Conservation (phyloP, 2,797 vertebrate species). For the Enoplosus armatus region DNA sequence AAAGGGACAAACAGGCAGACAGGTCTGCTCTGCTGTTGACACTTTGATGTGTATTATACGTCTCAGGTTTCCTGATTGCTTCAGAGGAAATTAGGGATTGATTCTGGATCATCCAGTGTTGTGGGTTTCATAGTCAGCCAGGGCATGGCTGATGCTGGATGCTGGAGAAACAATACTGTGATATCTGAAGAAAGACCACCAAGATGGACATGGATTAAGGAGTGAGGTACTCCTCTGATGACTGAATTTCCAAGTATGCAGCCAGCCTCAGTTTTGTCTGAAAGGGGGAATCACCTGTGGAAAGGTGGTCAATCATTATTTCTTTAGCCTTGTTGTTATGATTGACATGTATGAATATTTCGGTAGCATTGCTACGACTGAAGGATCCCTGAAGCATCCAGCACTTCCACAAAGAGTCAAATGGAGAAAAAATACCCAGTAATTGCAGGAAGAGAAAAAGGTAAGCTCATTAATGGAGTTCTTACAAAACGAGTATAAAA, state of each 20-base stretch:
- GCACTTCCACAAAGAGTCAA: conserved; percentile 57
- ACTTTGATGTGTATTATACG: conserved; percentile 43
- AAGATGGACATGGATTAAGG: conserved; percentile 12
- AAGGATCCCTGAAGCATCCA: conserved; percentile 20
- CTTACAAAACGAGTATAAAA: neutral
- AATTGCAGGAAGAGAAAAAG: conserved; percentile 84
- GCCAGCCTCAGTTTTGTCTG: neutral
- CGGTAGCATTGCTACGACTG: neutral
- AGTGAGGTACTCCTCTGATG: conserved; percentile 8
- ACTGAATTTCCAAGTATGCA: conserved; percentile 30
- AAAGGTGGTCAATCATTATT: neutral
- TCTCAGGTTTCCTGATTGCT: conserved; percentile 60
- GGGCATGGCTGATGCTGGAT: conserved; percentile 4
- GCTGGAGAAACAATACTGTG: conserved; percentile 9
- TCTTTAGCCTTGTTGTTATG: neutral
- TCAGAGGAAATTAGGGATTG: conserved; percentile 68
- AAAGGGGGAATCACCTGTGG: conserved; percentile 3
- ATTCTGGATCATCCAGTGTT: conserved; percentile 45
- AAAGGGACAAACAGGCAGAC: conserved; percentile 46
- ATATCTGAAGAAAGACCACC: conserved; percentile 25
- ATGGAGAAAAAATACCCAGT: conserved; percentile 80
- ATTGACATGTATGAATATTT: conserved; percentile 22
- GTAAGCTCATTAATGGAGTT: conserved; percentile 63
- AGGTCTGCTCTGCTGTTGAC: conserved; percentile 40
- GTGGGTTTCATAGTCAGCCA: conserved; percentile 34